phyloP scores from a whole-genome alignment of 2,113 vertebrate species.

The Macaca nemestrina region DNA sequence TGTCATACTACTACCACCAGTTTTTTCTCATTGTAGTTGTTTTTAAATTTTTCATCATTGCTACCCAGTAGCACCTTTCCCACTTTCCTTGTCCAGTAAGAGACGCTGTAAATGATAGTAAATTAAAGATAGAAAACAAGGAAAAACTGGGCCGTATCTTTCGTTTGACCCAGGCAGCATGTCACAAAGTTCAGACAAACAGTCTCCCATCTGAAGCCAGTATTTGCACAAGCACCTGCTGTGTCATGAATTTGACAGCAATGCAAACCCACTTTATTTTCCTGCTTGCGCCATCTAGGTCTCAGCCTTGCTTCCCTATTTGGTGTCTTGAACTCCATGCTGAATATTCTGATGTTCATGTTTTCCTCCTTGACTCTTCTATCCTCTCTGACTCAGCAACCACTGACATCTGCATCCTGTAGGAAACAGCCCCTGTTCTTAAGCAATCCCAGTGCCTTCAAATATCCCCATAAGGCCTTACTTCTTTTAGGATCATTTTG shows the following conservation, averaged over 20 bases:
- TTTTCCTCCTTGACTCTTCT: background rate
- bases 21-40: background rate
- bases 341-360: background rate
- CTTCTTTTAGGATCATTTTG: background rate
- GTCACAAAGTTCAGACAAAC: background rate
- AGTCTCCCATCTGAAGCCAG: background rate
- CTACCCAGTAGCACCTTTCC: background rate
- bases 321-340: background rate
- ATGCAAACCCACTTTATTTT: background rate
- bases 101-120: background rate
- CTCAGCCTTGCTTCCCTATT: background rate
- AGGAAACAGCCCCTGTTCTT: background rate
- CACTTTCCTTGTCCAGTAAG: background rate
- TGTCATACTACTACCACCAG: background rate
- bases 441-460: background rate
- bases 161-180: background rate
- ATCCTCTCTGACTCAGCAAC: background rate
- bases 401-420: background rate
- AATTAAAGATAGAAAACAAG: background rate
- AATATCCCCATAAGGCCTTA: background rate
- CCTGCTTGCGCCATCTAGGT: background rate
- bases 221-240: background rate
- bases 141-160: background rate
- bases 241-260: background rate
- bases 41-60: background rate